phyloP scores from a whole-genome alignment of 1,140 invertebrate genomes.

The Drosophila truncata region DNA sequence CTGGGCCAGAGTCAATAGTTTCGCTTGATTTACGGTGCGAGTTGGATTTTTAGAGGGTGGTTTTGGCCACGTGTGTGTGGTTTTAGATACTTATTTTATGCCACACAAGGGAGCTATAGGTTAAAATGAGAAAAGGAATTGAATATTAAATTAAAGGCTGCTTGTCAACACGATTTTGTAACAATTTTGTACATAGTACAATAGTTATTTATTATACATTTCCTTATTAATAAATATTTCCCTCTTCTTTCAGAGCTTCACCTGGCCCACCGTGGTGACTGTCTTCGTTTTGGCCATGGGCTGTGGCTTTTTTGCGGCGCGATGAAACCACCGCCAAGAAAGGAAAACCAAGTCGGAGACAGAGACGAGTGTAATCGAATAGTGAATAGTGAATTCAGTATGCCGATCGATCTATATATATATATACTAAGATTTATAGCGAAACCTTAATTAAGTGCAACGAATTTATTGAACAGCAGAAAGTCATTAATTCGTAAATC shows the following conservation, averaged over 20 bases:
- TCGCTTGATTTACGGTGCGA: conserved; percentile 46
- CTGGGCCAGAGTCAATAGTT: conserved; percentile 36
- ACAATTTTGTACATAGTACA: neutral
- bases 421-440: conserved; percentile 17
- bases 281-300: conserved; percentile 84
- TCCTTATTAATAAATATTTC: neutral
- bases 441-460: conserved; percentile 49
- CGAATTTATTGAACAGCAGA: conserved; percentile 66
- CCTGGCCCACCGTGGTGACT: conserved; percentile 84
- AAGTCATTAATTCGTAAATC: conserved; percentile 65
- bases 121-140: conserved; percentile 4
- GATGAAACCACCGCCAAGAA: conserved; percentile 59
- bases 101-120: conserved; percentile 36
- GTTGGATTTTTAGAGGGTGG: conserved; percentile 7
- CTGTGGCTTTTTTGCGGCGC: conserved; percentile 83
- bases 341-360: neutral
- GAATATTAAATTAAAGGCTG: conserved; percentile 11
- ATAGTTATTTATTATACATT: neutral
- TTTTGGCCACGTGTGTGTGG: conserved; percentile 47
- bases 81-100: conserved; percentile 52
- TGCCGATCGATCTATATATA: conserved; percentile 20
- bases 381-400: conserved; percentile 67
- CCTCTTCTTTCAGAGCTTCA: conserved; percentile 69
- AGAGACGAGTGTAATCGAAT: conserved; percentile 31
- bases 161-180: neutral